Conservation (phyloP, 2,888 invertebrate species). For the Anorthoa munda region DNA sequence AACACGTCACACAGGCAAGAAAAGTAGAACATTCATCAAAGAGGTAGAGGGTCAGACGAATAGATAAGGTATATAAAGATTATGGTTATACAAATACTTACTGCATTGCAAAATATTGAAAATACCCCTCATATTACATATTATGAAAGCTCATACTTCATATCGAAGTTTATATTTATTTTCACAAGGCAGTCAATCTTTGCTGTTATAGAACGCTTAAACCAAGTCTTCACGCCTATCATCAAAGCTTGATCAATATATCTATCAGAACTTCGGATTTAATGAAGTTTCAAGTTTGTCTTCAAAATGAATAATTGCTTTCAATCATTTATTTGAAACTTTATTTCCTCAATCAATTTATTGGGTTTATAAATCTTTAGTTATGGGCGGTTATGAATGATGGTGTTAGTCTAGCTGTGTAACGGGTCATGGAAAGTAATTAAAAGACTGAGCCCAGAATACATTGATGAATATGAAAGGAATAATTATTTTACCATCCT, state of each 20-base stretch:
- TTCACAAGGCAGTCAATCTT: background rate
- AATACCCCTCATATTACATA: background rate
- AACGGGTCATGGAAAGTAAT: conserved; percentile 34
- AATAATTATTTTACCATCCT: background rate
- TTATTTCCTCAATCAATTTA: conserved; percentile 56
- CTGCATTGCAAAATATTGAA: background rate
- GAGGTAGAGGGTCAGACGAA: background rate
- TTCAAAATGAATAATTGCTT: conserved; percentile 36
- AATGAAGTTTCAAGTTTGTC: conserved; percentile 51
- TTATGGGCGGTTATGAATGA: conserved; percentile 41
- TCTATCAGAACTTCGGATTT: conserved; percentile 45
- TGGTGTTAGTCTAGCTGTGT: conserved; percentile 27
- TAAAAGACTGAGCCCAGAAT: conserved; percentile 23
- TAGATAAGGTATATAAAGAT: too few species aligned
- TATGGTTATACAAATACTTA: too few species aligned
- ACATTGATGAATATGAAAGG: conserved; percentile 10
- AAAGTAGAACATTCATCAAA: background rate
- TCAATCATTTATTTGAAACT: conserved; percentile 48
- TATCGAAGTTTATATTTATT: conserved; percentile 4
- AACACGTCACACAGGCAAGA: background rate
- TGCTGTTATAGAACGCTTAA: conserved; percentile 23
- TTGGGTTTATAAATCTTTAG: conserved; percentile 53
- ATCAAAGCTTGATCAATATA: conserved; percentile 45
- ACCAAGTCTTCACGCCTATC: conserved; percentile 25
- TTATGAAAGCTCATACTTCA: background rate